Evolutionary conservation across 1,140 invertebrate genomes (phyloP).

Genomic region (Cydia amplana): DNA sequence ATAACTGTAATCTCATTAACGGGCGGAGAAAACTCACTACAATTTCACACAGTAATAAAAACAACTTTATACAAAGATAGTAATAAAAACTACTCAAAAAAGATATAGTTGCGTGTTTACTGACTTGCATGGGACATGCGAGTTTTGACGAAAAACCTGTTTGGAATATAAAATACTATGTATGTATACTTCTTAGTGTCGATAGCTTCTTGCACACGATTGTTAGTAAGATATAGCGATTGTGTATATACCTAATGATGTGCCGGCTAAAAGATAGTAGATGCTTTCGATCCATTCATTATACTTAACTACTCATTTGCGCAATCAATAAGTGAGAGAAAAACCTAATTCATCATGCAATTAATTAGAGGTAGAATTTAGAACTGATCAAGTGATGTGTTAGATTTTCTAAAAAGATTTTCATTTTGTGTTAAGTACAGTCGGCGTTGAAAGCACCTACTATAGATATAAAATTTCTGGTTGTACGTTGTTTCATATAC

Average conservation of each 20-base stretch:
- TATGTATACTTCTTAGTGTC: neutral
- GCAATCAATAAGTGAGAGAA: neutral
- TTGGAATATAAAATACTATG: slow-evolving; percentile 43
- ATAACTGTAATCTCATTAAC: slow-evolving; percentile 4
- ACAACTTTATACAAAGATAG: neutral
- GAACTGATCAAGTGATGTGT: neutral
- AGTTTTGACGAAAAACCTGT: slow-evolving; percentile 52
- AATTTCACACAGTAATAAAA: neutral
- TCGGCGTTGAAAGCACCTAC: no score
- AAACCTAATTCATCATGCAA: neutral
- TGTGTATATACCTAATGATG: slow-evolving; percentile 6
- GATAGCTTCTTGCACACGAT: slow-evolving; percentile 51
- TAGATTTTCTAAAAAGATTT: neutral
- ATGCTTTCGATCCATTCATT: neutral
- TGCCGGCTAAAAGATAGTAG: neutral
- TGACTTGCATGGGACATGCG: slow-evolving; percentile 1
- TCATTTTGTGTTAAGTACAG: neutral
- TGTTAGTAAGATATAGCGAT: slow-evolving; percentile 33
- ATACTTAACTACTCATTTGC: neutral
- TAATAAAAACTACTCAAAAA: neutral
- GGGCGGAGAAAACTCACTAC: slow-evolving; percentile 7
- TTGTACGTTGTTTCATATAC: no score
- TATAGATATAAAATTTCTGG: no score
- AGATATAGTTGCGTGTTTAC: slow-evolving; percentile 1
- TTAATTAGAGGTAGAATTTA: neutral